Percentiles rank a stretch among this genome's conserved stretches.
phyloP scores from a whole-genome alignment of 1,140 invertebrate species.

The Coelopa frigida region DNA sequence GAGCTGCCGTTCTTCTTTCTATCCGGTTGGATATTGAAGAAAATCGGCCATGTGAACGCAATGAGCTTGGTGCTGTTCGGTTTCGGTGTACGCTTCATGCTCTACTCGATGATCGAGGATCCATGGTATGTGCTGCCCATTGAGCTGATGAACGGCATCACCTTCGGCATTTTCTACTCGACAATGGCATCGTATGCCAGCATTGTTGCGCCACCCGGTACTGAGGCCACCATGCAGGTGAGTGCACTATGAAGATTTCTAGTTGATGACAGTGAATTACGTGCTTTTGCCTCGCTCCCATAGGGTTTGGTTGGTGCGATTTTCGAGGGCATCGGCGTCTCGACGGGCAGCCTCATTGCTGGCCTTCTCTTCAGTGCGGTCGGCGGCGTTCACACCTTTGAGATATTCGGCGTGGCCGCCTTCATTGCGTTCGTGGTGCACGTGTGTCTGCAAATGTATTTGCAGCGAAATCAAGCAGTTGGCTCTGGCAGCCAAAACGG shows the following conservation, averaged over 20 bases:
- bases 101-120: slow-evolving; percentile 73
- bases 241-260: neutral
- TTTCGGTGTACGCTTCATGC: slow-evolving; percentile 67
- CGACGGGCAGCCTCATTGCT: slow-evolving; percentile 66
- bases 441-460: slow-evolving; percentile 48
- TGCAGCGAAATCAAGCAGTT: slow-evolving; percentile 28
- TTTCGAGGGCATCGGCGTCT: slow-evolving; percentile 79
- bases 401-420: slow-evolving; percentile 61
- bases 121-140: slow-evolving; percentile 78
- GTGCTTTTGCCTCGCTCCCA: slow-evolving; percentile 13
- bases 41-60: slow-evolving; percentile 72
- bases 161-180: slow-evolving; percentile 82
- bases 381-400: slow-evolving; percentile 59
- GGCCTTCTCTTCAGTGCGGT: slow-evolving; percentile 57
- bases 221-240: slow-evolving; percentile 76
- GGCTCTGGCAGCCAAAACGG: slow-evolving; percentile 23
- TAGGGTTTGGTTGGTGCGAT: slow-evolving; percentile 76
- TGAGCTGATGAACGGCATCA: slow-evolving; percentile 79
- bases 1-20: slow-evolving; percentile 85
- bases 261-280: neutral
- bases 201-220: slow-evolving; percentile 75
- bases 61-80: slow-evolving; percentile 75
- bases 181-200: slow-evolving; percentile 85
- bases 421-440: slow-evolving; percentile 58
- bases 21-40: slow-evolving; percentile 69